A percentile compares a stretch with the other conserved stretches of the same genome.
Evolutionary conservation across 2,888 invertebrate genomes (phyloP).

Genomic region (Sarcophaga subvicina): DNA sequence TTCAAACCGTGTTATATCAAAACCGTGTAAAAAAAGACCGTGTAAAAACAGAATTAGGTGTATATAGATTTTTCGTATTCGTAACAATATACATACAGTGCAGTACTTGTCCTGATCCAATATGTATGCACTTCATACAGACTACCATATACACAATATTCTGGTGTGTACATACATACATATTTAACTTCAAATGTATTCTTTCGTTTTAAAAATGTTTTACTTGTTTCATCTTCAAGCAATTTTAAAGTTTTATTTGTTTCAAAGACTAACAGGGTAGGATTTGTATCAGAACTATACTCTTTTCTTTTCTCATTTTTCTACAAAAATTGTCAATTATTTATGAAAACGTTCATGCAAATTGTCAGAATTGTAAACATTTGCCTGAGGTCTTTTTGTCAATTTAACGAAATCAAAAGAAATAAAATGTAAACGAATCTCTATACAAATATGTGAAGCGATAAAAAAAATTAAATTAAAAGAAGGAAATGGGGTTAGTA

Average conservation of each 20-base stretch:
- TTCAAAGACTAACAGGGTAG: slow-evolving; percentile 40
- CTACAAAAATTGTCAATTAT: slow-evolving; percentile 12
- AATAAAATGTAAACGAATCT: not conserved
- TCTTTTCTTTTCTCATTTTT: not conserved
- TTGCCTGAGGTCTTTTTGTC: slow-evolving; percentile 5
- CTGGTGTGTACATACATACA: no score
- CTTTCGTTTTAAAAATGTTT: slow-evolving; percentile 1
- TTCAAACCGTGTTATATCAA: no score
- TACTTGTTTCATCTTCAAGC: slow-evolving; percentile 22
- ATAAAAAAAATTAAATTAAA: not conserved
- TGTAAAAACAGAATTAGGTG: no score
- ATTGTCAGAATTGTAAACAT: slow-evolving; percentile 11
- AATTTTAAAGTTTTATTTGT: slow-evolving; percentile 43
- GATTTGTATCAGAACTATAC: slow-evolving; percentile 3
- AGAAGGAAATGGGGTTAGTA: no score
- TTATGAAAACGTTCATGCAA: slow-evolving; percentile 15
- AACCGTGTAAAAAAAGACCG: no score
- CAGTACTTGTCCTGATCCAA: no score
- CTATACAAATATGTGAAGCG: not conserved
- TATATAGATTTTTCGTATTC: no score
- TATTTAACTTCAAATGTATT: not conserved
- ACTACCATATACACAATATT: no score
- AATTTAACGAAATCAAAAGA: slow-evolving; percentile 27
- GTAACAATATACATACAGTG: no score
- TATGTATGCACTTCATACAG: no score